These are phyloP conservation scores for Parambassis ranga DNA, from an alignment of 2,797 vertebrate genomes.

Conservation along the genomic window DNA sequence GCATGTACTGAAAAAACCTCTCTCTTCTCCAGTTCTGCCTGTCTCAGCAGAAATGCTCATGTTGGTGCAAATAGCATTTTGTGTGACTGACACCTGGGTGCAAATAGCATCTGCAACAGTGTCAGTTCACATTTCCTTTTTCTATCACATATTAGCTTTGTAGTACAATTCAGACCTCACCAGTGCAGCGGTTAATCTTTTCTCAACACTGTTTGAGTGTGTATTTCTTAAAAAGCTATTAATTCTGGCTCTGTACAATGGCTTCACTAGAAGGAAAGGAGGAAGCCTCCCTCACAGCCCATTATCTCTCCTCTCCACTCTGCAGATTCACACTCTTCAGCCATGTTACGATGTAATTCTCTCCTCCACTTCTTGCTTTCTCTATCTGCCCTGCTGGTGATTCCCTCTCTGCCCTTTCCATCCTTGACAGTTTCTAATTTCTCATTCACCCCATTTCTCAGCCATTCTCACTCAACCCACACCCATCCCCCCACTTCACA, in stretches of 20 bases:
- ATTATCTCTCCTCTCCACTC: slow-evolving; percentile 55
- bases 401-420: slow-evolving; percentile 16
- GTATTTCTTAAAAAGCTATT: slow-evolving; percentile 39
- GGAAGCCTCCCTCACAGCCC: slow-evolving; percentile 39
- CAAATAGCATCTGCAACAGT: no score
- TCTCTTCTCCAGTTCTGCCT: no score
- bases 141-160: slow-evolving; percentile 5
- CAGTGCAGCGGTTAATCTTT: neutral
- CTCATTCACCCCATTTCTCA: slow-evolving; percentile 9
- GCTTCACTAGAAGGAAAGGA: slow-evolving; percentile 20
- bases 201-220: slow-evolving; percentile 11
- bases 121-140: no score
- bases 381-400: slow-evolving; percentile 19
- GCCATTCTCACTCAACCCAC: neutral
- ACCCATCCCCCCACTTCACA: neutral
- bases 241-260: slow-evolving; percentile 4
- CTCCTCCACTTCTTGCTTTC: slow-evolving; percentile 24
- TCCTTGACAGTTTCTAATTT: slow-evolving; percentile 49
- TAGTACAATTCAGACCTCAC: neutral
- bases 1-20: no score
- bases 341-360: slow-evolving; percentile 49
- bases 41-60: no score
- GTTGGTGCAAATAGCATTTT: no score
- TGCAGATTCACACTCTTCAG: slow-evolving; percentile 47
- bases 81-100: no score